Evolutionary conservation across 1,140 invertebrate genomes (phyloP).

Genomic region (Pseudomyrmex pallidus): DNA sequence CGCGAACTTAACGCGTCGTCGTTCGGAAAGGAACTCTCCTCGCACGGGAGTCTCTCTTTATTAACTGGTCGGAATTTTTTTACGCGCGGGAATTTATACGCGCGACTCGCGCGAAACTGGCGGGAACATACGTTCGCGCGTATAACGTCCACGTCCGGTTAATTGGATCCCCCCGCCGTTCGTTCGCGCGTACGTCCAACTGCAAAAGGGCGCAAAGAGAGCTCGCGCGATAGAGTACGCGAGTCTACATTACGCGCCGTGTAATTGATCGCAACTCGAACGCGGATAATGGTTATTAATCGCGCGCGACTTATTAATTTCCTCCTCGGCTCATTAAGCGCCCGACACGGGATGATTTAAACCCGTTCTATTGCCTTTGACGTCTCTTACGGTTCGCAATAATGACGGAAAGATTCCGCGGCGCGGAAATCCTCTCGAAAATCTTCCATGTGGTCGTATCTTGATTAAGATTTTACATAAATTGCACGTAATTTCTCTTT

Average conservation of each 20-base stretch:
- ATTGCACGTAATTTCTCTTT: background rate
- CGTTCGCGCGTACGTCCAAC: slow-evolving; percentile 22
- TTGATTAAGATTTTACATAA: background rate
- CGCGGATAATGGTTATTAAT: slow-evolving; percentile 41
- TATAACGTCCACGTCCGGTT: slow-evolving; percentile 29
- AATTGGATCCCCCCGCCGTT: slow-evolving; percentile 46
- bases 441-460: background rate
- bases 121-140: slow-evolving; percentile 51
- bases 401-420: background rate
- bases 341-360: background rate
- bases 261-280: slow-evolving; percentile 32
- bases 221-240: background rate
- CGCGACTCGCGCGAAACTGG: slow-evolving; percentile 8
- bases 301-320: slow-evolving; percentile 42
- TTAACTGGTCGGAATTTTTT: slow-evolving; percentile 37
- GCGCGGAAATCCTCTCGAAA: background rate
- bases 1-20: background rate
- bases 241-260: background rate
- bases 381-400: background rate
- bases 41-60: slow-evolving; percentile 48
- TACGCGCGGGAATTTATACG: slow-evolving; percentile 51
- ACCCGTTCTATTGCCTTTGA: background rate
- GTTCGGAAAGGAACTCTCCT: slow-evolving; percentile 13
- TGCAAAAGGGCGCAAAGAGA: slow-evolving; percentile 38
- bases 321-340: background rate